Evolutionary conservation across 2,113 vertebrate genomes (phyloP).

Genomic region (Anas platyrhynchos): DNA sequence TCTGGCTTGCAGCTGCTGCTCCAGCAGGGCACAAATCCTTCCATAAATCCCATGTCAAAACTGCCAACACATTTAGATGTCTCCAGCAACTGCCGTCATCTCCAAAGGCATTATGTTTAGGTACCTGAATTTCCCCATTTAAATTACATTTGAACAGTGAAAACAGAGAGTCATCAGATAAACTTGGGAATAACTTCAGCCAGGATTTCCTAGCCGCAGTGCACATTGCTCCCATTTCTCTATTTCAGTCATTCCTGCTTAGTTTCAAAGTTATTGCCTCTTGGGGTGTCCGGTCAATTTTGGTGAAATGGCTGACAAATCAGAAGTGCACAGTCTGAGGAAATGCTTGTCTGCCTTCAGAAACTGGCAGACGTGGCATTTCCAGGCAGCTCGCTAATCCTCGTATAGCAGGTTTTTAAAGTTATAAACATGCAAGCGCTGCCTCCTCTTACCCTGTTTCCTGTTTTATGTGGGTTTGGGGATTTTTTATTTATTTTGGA

Average conservation of each 20-base stretch:
- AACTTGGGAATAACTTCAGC: constrained; percentile 36
- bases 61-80: constrained; percentile 61
- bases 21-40: constrained; percentile 68
- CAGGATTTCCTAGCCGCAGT: constrained; percentile 33
- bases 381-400: neutral
- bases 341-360: neutral
- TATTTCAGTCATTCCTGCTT: neutral
- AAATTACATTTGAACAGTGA: constrained; percentile 43
- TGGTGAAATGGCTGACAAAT: neutral
- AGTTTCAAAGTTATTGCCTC: neutral
- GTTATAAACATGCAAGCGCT: rapidly evolving
- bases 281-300: neutral
- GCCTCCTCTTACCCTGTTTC: neutral
- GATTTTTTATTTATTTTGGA: neutral
- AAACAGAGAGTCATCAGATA: constrained; percentile 49
- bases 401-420: neutral
- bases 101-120: constrained; percentile 53
- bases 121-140: constrained; percentile 48
- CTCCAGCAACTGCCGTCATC: constrained; percentile 35
- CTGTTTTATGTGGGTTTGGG: neutral
- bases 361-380: neutral
- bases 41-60: constrained; percentile 65
- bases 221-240: neutral
- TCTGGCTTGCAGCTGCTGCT: constrained; percentile 71
- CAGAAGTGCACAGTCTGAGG: neutral